phyloP scores from a whole-genome alignment of 2,888 invertebrate species.

The Panopea generosa region DNA sequence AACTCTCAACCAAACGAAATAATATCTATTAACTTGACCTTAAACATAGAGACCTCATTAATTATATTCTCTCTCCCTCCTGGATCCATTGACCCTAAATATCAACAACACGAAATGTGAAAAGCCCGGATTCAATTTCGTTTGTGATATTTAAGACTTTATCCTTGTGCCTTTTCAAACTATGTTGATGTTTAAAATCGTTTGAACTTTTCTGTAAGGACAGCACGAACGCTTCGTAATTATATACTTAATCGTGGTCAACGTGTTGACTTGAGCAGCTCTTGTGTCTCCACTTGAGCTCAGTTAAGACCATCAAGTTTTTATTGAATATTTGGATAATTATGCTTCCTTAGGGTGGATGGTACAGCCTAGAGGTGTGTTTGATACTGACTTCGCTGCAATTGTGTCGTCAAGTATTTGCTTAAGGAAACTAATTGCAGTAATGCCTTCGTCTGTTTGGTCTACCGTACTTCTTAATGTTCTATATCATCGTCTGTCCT shows the following conservation, averaged over 20 bases:
- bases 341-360: conserved; percentile 3
- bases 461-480: no score
- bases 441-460: not conserved
- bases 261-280: conserved; percentile 13
- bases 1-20: no score
- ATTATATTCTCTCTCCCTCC: not conserved
- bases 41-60: not conserved
- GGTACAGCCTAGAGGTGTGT: conserved; percentile 28
- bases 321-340: not conserved
- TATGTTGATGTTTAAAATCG: not conserved
- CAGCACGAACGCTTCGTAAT: conserved; percentile 13
- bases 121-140: not conserved
- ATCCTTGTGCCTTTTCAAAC: not conserved
- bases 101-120: not conserved
- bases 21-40: no score
- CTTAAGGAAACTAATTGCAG: conserved; percentile 10
- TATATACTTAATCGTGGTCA: conserved; percentile 47
- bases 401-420: conserved; percentile 29
- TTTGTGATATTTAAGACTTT: not conserved
- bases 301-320: no score
- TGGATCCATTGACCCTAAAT: not conserved
- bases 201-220: conserved; percentile 1
- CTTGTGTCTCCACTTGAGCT: not conserved
- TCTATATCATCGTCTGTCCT: no score
- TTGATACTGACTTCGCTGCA: not conserved